Evolutionary conservation across 2,113 vertebrate species (phyloP), one percentile per base, ranked within the genome.

Genomic region (Sterrhoptilus dennistouni): DNA sequence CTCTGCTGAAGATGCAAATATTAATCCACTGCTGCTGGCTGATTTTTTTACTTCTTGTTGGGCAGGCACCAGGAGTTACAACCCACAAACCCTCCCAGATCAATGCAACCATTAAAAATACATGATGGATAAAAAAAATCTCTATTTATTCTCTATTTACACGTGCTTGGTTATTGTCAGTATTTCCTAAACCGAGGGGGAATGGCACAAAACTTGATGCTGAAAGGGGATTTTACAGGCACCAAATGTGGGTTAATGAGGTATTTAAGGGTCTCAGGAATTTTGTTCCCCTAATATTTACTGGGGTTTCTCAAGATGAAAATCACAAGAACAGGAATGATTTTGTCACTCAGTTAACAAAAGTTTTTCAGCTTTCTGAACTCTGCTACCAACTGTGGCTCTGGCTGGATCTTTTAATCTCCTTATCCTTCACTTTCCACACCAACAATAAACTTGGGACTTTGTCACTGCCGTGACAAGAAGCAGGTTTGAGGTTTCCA

Each of bases 21-120:
- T 2, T 2, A 78, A 86, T 14, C 27, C 42, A 13, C 28, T 53
- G 49, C 38, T 81, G 29, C 11, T 83, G 78, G 65, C 50, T 87
- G 64, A 1, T 0, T 12, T 2, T 2, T 74, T 81, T 38, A 28
- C 28, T n/a, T 52, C 21, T 3, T 19, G 14, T 44, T 25, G 38
- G 17, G 42, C 4, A 23, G 40, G 40, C 33, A 87, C 23, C 11
- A 56, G 57, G 74, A 82, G 9, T 69, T 57, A 29, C 8, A 61
- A 28, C 10, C 13, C 71, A 53, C 23, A 36, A 50, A 47, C 17
- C 7, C 40, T 27, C 24, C 4, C 8, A 93, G 38, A 54, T 47
- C 2, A 79, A 40, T 29, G 31, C 3, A 44, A 85, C 29, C 4
- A n/a, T 16, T 40, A 38, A 69, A 72, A 83, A 76, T 52, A 50